phyloP scores from a whole-genome alignment of 2,888 invertebrate genomes.

The Napeogenes inachia region DNA sequence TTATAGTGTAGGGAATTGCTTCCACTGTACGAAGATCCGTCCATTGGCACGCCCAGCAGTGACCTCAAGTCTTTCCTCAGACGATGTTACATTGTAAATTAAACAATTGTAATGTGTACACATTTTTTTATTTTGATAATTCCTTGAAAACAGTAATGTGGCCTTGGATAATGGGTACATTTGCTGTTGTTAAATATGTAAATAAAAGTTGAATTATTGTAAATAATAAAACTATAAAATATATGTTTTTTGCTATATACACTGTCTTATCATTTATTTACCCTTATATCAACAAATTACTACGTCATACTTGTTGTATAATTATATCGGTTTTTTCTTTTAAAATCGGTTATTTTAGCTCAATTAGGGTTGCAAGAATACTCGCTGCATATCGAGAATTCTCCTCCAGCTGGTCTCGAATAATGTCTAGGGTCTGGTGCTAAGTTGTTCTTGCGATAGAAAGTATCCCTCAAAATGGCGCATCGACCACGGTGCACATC shows the following conservation, averaged over 20 bases:
- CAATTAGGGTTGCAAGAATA: conserved; percentile 53
- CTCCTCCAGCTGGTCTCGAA: conserved; percentile 63
- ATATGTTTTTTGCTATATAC: conserved; percentile 74
- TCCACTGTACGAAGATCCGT: conserved; percentile 37
- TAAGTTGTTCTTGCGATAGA: conserved; percentile 76
- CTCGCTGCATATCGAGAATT: conserved; percentile 60
- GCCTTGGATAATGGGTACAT: conserved; percentile 61
- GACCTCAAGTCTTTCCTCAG: conserved; percentile 30
- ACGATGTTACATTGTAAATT: conserved; percentile 34
- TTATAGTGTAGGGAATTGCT: conserved; percentile 41
- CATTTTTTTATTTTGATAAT: conserved; percentile 53
- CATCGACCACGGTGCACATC: conserved; percentile 69
- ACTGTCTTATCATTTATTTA: conserved; percentile 39
- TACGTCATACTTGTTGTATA: background rate
- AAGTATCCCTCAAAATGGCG: conserved; percentile 72
- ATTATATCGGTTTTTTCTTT: background rate
- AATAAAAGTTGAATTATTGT: conserved; percentile 77
- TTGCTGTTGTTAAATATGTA: conserved; percentile 75
- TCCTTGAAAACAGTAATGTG: conserved; percentile 63
- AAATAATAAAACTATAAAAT: conserved; percentile 75
- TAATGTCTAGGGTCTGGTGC: conserved; percentile 77
- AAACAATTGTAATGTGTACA: conserved; percentile 41
- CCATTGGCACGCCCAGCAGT: conserved; percentile 39
- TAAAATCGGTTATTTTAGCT: background rate
- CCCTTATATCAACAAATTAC: background rate